Base-by-base conservation (phyloP, 2,888 invertebrate species). In the Adelognathus sp. region DNA sequence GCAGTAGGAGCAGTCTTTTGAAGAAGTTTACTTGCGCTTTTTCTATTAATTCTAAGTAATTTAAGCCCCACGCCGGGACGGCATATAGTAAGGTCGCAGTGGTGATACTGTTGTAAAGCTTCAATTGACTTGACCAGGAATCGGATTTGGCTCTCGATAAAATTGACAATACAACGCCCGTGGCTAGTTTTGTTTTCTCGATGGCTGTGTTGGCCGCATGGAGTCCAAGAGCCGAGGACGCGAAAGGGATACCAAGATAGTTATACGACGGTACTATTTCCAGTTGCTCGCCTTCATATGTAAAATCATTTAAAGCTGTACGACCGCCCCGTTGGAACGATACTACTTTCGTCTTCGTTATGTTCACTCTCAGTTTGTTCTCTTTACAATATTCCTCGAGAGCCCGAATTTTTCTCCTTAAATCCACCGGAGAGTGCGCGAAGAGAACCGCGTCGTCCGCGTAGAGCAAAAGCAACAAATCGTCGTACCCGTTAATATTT, bases 311-410 rank as follows among this genome's bases (percentile, higher is more conserved):
- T 46, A 2, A 41, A 16, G 64, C 54, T 14, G 54, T 54, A 3
- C 54, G 16, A 7, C 54, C 54, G 54, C 54, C 54, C 2, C 54
- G 16, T 54, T 54, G 54, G 50, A 80, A 81, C 11, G 79, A 64
- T 33, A 82, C 60, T 14, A 84, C 77, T 71, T 84, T 84, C 21
- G 80, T 81, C 64, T 82, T 83, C 1, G 16, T 33, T 50, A 81
- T 29, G 54, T 84, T 83, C 2, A 85, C 75, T 50, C 16, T 39
- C 7, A 79, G 61, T 16, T 58, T 69, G 50, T 54, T 80, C 3
- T 0, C 52, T 18, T 76, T 54, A 56, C 82, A 81, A 56, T 81
- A 79, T 7, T 54, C 31, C 9, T 75, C 50, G 9, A 81, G 44
- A 5, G 16, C 41, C 7, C 54, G 36, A 3, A 82, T 82, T 44